Percentiles rank a stretch among this genome's conserved stretches.
These are phyloP conservation scores for Meandrusa payeni DNA, from an alignment of 2,888 invertebrate species.

Conservation along the genomic window DNA sequence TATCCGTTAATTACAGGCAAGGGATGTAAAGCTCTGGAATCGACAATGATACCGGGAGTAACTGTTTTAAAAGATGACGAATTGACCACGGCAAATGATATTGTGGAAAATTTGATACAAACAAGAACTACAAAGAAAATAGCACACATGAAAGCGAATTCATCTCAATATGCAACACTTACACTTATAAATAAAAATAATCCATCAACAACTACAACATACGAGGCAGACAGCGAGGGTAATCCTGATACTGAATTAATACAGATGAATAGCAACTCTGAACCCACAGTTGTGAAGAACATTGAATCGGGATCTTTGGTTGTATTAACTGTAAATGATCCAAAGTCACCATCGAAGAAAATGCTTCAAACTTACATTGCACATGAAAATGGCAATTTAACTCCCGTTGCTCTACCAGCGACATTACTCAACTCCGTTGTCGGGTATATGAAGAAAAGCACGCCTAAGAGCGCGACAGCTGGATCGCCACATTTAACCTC, in stretches of 20 bases:
- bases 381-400: slow-evolving; percentile 51
- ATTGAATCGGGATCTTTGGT: slow-evolving; percentile 67
- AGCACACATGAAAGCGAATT: too few relatives aligned
- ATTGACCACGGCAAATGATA: slow-evolving; percentile 44
- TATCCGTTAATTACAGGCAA: slow-evolving; percentile 52
- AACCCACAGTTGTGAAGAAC: slow-evolving; percentile 48
- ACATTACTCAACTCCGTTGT: slow-evolving; percentile 61
- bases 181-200: slow-evolving; percentile 28
- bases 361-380: slow-evolving; percentile 72
- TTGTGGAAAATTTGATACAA: slow-evolving; percentile 42
- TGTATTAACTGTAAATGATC: slow-evolving; percentile 65
- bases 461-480: slow-evolving; percentile 48
- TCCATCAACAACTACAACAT: too few relatives aligned
- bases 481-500: slow-evolving; percentile 68
- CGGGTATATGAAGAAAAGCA: slow-evolving; percentile 63
- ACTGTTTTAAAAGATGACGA: slow-evolving; percentile 22
- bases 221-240: too few relatives aligned
- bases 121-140: slow-evolving; percentile 25
- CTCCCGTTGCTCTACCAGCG: slow-evolving; percentile 58
- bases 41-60: slow-evolving; percentile 31
- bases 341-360: slow-evolving; percentile 61
- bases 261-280: slow-evolving; percentile 30
- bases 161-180: slow-evolving; percentile 27
- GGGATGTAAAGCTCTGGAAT: slow-evolving; percentile 46
- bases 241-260: too few relatives aligned